These are phyloP conservation scores for Zophobas atratus DNA, from an alignment of 1,140 invertebrate species.

Conservation along the genomic window DNA sequence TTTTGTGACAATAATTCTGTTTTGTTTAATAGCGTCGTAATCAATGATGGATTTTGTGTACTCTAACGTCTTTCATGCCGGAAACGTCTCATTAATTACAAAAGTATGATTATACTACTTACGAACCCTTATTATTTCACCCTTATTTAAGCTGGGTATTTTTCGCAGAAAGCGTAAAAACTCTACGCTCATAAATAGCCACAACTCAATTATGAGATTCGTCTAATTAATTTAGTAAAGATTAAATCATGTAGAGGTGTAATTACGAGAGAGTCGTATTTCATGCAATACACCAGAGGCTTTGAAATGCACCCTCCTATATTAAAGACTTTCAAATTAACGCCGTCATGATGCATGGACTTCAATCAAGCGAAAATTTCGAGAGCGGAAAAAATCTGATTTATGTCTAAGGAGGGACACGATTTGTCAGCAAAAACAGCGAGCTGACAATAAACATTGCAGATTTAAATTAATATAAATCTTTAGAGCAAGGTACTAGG, in stretches of 20 bases:
- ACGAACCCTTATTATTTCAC: slow-evolving; percentile 6
- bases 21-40: slow-evolving; percentile 24
- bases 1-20: slow-evolving; percentile 35
- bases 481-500: too few relatives aligned
- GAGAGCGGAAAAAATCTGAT: too few relatives aligned
- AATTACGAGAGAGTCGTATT: slow-evolving; percentile 50
- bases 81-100: slow-evolving; percentile 24
- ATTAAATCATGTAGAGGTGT: slow-evolving; percentile 51
- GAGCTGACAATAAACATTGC: too few relatives aligned
- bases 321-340: slow-evolving; percentile 45
- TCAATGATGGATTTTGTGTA: slow-evolving; percentile 41
- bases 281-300: slow-evolving; percentile 51
- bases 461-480: too few relatives aligned
- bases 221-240: slow-evolving; percentile 51
- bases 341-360: slow-evolving; percentile 30
- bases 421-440: too few relatives aligned
- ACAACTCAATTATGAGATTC: slow-evolving; percentile 51
- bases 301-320: slow-evolving; percentile 47
- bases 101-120: not conserved
- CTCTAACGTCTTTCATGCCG: slow-evolving; percentile 3
- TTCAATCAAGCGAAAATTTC: slow-evolving; percentile 7
- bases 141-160: not conserved
- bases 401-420: too few relatives aligned
- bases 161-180: slow-evolving; percentile 36
- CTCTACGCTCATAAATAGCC: slow-evolving; percentile 17